A percentile compares a stretch with the other conserved stretches of the same genome.
These are phyloP conservation scores for Drosophila putrida DNA, from an alignment of 2,888 invertebrate genomes.

Conservation along the genomic window DNA sequence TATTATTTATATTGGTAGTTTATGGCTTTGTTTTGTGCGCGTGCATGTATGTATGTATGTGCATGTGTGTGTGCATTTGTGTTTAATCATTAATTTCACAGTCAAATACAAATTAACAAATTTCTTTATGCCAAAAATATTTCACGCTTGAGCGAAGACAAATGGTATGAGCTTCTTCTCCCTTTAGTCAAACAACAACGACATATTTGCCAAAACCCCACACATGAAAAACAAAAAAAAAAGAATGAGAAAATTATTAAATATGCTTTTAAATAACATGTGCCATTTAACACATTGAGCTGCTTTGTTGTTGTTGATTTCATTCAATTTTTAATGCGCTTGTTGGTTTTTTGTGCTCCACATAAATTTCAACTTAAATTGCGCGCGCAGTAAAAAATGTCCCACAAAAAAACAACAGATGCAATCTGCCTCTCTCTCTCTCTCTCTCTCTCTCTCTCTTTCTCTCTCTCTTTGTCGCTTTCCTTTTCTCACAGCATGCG, in stretches of 20 bases:
- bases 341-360: constrained; percentile 29
- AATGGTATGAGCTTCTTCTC: constrained; percentile 62
- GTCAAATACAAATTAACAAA: constrained; percentile 71
- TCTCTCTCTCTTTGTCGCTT: background rate
- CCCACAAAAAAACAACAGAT: constrained; percentile 25
- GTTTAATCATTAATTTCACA: constrained; percentile 68
- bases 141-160: constrained; percentile 79
- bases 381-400: constrained; percentile 76
- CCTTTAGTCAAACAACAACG: background rate
- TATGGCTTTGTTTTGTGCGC: constrained; percentile 61
- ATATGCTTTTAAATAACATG: constrained; percentile 73
- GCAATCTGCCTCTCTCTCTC: constrained; percentile 11
- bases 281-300: constrained; percentile 83
- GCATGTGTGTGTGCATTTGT: constrained; percentile 9
- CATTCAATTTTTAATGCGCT: constrained; percentile 55
- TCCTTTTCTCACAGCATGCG: constrained; percentile 33
- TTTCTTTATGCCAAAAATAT: constrained; percentile 76
- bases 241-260: constrained; percentile 67
- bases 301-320: constrained; percentile 33
- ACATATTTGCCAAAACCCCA: constrained; percentile 14
- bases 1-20: constrained; percentile 68
- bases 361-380: constrained; percentile 82
- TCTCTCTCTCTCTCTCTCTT: background rate
- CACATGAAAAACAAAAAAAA: background rate
- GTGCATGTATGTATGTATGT: constrained; percentile 12